Base-by-base conservation (phyloP, 2,888 invertebrate genomes). In the Drosophila macrospina region DNA sequence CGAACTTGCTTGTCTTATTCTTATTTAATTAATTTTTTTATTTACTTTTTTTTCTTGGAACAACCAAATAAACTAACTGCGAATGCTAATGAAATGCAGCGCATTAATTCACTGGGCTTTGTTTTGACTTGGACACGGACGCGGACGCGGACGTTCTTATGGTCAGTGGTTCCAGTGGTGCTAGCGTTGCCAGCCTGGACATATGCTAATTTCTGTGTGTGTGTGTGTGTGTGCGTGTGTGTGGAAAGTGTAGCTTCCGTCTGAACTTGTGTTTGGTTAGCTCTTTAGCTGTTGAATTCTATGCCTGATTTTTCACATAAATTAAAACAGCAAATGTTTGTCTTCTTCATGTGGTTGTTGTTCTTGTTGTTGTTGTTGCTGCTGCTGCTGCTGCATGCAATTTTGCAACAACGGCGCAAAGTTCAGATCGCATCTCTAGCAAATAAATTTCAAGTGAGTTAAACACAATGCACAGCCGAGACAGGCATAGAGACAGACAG, bases 341-440 rank as follows among this genome's bases (percentile, higher is more conserved):
- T 54, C 55, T 70, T 66, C 54, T 57, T 60, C 54, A 26, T 32
- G 7, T 16, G 8, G 28, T 28, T 55, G 47, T 16, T 36, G 11
- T 34, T 44, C 8, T 63, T 62, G 50, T 55, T 36, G 11, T 34
- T 44, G 11, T 63, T 62, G 50, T 55, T 54, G 34, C 5, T 39
- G 24, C 10, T 16, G 8, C 24, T 16, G 44, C 48, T 68, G 63
- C 42, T 52, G 60, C 44, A 28, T 70, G 74, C 59, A 67, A 48
- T 84, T 83, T 69, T 67, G 75, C 75, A 76, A 85, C 69, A 61
- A 42, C 69, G 55, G 72, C 72, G 69, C 77, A 80, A 85, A 82
- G 87, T 80, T 84, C 80, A 80, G 82, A 80, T 87, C 78, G 86
- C 83, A 85, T 87, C 82, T 72, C 78, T 64, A 69, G 48, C 83